Evolutionary conservation across 2,113 vertebrate species (phyloP).

Genomic region (Oxygymnocypris stewartii): DNA sequence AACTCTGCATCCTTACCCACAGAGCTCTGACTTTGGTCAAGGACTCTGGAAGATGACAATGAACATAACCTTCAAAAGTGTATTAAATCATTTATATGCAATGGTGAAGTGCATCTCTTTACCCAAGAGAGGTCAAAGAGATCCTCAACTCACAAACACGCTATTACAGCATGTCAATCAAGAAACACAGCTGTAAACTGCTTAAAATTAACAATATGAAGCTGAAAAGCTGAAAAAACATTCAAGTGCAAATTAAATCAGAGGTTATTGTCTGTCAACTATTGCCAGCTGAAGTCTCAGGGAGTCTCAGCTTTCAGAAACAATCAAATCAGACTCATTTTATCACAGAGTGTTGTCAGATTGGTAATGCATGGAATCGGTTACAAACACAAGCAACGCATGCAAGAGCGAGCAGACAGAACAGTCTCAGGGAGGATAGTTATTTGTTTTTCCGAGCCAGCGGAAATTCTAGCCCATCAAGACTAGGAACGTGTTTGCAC

Average conservation of each 20-base stretch:
- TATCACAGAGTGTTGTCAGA: neutral
- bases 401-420: neutral
- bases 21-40: neutral
- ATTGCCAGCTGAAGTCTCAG: neutral
- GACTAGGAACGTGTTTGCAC: neutral
- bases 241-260: neutral
- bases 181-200: neutral
- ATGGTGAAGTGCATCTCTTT: neutral
- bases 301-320: neutral
- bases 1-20: neutral
- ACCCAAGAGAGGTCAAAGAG: neutral
- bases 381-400: neutral
- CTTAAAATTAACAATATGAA: neutral
- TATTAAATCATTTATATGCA: neutral
- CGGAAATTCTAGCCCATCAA: conserved; percentile 5
- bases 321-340: neutral
- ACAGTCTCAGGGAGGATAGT: neutral
- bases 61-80: neutral
- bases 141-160: neutral
- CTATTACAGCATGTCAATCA: neutral
- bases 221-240: neutral
- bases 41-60: neutral
- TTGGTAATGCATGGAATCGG: neutral
- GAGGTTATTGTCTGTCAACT: neutral
- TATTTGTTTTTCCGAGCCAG: neutral